These are phyloP conservation scores for Choloepus hoffmanni DNA, from an alignment of 2,113 vertebrate genomes.

Conservation along the genomic window DNA sequence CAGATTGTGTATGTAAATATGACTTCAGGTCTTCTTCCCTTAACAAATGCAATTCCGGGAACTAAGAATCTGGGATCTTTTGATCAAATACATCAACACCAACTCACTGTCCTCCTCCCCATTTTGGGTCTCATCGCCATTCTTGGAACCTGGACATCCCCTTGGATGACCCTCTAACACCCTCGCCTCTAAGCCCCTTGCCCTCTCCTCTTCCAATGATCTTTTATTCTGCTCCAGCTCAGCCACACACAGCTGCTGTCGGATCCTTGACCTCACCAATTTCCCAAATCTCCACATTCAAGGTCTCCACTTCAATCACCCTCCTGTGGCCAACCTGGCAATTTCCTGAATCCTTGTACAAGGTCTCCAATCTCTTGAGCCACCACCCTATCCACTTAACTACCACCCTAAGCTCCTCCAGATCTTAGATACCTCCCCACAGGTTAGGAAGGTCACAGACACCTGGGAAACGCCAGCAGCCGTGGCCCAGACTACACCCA, in stretches of 20 bases:
- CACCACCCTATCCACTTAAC: too few relatives aligned
- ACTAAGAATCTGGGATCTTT: not conserved
- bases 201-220: not conserved
- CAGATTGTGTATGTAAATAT: accelerated
- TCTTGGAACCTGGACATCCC: too few relatives aligned
- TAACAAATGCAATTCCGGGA: accelerated
- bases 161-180: not conserved
- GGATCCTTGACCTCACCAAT: not conserved
- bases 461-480: too few relatives aligned
- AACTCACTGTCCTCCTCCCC: not conserved
- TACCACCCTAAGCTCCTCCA: not conserved
- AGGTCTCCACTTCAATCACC: not conserved
- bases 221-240: not conserved
- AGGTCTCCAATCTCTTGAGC: accelerated
- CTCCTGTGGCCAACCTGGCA: not conserved
- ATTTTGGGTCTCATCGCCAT: not conserved
- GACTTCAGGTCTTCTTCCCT: not conserved
- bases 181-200: too few relatives aligned
- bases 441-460: too few relatives aligned
- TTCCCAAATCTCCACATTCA: not conserved
- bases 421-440: not conserved
- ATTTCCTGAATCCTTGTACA: not conserved
- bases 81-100: not conserved
- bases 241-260: not conserved
- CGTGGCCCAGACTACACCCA: too few relatives aligned